Evolutionary conservation across 35 echinoderm and acorn worm species (phyloP).

Genomic region (Diadema setosum): DNA sequence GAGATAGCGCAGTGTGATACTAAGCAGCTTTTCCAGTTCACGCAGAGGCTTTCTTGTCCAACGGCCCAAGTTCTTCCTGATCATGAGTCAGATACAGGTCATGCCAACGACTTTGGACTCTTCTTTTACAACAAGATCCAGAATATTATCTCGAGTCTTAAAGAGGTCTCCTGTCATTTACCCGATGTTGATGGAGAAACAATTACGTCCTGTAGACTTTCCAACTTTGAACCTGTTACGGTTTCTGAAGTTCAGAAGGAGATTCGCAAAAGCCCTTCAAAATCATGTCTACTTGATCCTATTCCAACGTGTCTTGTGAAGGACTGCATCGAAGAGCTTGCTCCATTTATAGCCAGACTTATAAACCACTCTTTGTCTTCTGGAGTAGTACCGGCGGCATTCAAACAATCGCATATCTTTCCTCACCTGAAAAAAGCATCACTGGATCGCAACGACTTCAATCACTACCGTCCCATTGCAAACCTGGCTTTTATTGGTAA

Average conservation of each 20-base stretch:
- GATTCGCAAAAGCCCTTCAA: background rate
- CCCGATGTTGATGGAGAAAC: background rate
- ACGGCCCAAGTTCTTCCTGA: background rate
- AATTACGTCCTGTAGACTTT: background rate
- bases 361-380: background rate
- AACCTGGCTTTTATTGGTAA: background rate
- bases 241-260: background rate
- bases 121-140: conserved; percentile 40
- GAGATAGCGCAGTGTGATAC: conserved; percentile 4
- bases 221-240: background rate
- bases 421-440: background rate
- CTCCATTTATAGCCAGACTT: background rate
- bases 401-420: background rate
- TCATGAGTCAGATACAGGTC: background rate
- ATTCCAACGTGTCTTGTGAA: background rate
- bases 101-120: conserved; percentile 19
- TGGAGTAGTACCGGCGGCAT: background rate
- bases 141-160: background rate
- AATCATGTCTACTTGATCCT: conserved; percentile 3
- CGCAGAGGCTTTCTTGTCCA: background rate
- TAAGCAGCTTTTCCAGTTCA: background rate
- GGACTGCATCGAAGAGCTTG: background rate
- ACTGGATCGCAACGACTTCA: background rate
- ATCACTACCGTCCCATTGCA: background rate
- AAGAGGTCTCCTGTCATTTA: background rate